phyloP scores from a whole-genome alignment of 2,888 invertebrate genomes.

The Matsumyia berberina region DNA sequence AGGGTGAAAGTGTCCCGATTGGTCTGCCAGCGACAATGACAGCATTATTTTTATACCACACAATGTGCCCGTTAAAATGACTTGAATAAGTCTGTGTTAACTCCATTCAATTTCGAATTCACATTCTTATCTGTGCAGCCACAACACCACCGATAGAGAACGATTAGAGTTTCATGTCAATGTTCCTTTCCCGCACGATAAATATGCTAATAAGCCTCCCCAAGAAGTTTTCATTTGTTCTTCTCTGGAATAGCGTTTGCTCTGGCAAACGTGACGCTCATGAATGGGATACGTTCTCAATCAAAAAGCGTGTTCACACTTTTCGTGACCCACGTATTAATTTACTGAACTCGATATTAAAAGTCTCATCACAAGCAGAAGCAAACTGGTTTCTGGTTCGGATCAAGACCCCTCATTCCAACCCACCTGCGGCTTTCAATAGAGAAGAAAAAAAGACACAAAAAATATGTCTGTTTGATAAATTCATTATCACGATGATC shows the following conservation, averaged over 20 bases:
- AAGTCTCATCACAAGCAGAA: conserved; percentile 60
- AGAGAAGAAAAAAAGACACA: background rate
- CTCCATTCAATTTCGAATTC: too few species aligned
- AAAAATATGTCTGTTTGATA: conserved; percentile 17
- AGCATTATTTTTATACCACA: too few species aligned
- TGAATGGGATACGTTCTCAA: conserved; percentile 44
- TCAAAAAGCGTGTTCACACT: conserved; percentile 72
- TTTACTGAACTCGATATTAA: conserved; percentile 53
- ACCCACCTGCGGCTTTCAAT: background rate
- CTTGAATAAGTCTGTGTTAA: too few species aligned
- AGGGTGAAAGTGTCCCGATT: too few species aligned
- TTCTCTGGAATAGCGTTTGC: conserved; percentile 13
- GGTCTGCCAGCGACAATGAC: too few species aligned
- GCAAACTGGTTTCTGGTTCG: conserved; percentile 9
- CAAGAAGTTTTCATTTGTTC: conserved; percentile 1
- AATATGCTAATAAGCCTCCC: conserved; percentile 49
- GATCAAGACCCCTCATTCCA: background rate
- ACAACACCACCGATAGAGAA: conserved; percentile 22
- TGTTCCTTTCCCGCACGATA: conserved; percentile 41
- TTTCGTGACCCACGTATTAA: conserved; percentile 71
- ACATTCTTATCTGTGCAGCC: too few species aligned
- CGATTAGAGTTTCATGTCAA: conserved; percentile 44
- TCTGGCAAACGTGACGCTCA: conserved; percentile 37
- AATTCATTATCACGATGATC: conserved; percentile 9
- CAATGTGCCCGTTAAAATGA: too few species aligned